These are phyloP conservation scores for Oscheius sp. DNA, from an alignment of 2,888 invertebrate genomes.

Conservation along the genomic window DNA sequence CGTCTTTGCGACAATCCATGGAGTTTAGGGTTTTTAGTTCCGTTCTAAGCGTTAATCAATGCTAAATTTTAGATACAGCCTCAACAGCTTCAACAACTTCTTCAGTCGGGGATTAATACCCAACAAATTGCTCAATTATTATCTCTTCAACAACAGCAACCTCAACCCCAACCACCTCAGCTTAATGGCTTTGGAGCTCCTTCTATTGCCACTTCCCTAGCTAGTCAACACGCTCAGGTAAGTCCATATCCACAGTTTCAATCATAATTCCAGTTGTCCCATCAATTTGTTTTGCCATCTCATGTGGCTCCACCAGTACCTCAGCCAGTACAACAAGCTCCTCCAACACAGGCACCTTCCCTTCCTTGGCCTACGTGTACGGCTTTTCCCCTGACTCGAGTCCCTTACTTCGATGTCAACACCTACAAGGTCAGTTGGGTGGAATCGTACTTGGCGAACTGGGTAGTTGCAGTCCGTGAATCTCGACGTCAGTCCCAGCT, in stretches of 20 bases:
- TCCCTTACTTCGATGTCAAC: conserved; percentile 60
- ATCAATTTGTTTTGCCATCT: conserved; percentile 14
- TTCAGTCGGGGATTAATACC: not conserved
- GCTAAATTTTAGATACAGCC: conserved; percentile 13
- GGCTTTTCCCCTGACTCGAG: conserved; percentile 47
- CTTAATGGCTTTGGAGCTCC: conserved; percentile 4
- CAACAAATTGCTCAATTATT: conserved; percentile 9
- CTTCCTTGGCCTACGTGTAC: conserved; percentile 61
- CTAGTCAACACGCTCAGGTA: conserved; percentile 14
- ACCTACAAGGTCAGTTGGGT: conserved; percentile 37
- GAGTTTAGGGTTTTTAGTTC: not conserved
- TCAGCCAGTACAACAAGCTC: conserved; percentile 5
- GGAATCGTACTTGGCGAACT: not conserved
- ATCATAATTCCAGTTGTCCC: not conserved
- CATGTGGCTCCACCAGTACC: not conserved
- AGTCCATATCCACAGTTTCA: not conserved
- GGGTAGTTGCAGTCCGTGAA: conserved; percentile 47
- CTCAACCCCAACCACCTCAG: conserved; percentile 1
- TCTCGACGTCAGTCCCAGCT: conserved; percentile 57
- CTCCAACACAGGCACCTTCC: conserved; percentile 21
- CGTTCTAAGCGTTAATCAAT: not conserved
- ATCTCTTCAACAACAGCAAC: not conserved
- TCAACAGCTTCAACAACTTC: conserved; percentile 10
- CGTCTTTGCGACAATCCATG: conserved; percentile 5
- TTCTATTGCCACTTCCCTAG: not conserved